These are phyloP conservation scores for Stichodactyla helianthus DNA, from an alignment of 64 coral and sea anemone genomes.

Conservation along the genomic window DNA sequence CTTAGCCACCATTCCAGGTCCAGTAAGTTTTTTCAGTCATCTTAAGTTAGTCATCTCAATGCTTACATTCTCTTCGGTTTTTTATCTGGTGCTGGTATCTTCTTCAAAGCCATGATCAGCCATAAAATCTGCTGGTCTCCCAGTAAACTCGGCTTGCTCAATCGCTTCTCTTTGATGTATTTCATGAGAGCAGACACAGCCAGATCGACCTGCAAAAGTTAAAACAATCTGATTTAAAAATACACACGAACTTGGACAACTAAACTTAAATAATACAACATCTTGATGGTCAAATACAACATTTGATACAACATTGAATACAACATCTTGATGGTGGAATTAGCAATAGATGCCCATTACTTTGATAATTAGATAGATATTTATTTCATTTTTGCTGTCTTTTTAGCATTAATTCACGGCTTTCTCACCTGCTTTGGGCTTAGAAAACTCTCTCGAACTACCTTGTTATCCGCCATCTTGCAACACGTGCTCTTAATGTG, in stretches of 20 bases:
- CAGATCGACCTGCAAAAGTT: neutral
- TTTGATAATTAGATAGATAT: neutral
- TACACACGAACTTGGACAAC: neutral
- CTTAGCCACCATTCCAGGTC: neutral
- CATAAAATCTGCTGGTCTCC: constrained; percentile 64
- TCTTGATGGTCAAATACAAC: neutral
- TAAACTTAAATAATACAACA: neutral
- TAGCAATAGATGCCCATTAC: neutral
- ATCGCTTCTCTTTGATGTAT: constrained; percentile 50
- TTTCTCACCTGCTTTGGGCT: constrained; percentile 72
- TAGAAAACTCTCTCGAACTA: constrained; percentile 64
- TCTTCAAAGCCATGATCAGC: constrained; percentile 76
- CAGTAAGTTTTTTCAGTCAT: neutral
- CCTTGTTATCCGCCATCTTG: constrained; percentile 73
- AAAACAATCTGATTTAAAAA: neutral
- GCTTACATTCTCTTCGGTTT: constrained; percentile 93
- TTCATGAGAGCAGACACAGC: neutral
- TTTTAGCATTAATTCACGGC: no score
- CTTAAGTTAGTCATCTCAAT: neutral
- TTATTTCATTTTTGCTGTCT: neutral
- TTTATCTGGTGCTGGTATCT: constrained; percentile 78
- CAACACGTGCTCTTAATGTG: neutral
- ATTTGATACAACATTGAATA: neutral
- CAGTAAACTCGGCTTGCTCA: constrained; percentile 49
- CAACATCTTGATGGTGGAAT: neutral